phyloP scores from a whole-genome alignment of 2,113 vertebrate genomes.

The Solenodon paradoxus region DNA sequence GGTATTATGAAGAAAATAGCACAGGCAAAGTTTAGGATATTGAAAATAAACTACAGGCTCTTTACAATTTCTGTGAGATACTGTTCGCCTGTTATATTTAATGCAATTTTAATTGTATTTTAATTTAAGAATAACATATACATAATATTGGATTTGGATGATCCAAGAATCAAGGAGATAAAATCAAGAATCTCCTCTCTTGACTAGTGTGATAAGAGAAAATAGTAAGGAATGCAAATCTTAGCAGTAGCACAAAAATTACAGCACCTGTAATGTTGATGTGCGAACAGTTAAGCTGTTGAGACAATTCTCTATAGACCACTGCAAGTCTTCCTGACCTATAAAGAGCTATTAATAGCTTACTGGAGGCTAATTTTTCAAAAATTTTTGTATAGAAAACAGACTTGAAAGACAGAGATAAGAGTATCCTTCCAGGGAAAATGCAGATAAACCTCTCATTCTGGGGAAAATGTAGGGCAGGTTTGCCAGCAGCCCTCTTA shows the following conservation, averaged over 20 bases:
- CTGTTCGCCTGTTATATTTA: neutral
- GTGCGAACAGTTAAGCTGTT: neutral
- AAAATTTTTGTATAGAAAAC: neutral
- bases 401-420: neutral
- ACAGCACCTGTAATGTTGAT: neutral
- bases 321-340: neutral
- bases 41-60: neutral
- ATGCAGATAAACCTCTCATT: neutral
- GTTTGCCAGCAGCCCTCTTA: neutral
- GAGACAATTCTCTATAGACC: neutral
- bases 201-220: too few species aligned
- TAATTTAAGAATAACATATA: neutral
- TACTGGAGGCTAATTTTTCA: neutral
- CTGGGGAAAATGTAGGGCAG: neutral
- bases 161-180: neutral
- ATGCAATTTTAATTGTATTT: neutral
- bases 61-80: neutral
- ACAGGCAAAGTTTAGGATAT: neutral
- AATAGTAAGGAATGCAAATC: neutral
- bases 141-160: neutral
- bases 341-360: neutral
- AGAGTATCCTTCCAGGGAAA: neutral
- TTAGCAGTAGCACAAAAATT: neutral
- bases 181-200: neutral
- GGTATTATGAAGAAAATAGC: neutral